Evolutionary conservation across 2,113 vertebrate genomes (phyloP).

Genomic region (Struthidea cinerea): DNA sequence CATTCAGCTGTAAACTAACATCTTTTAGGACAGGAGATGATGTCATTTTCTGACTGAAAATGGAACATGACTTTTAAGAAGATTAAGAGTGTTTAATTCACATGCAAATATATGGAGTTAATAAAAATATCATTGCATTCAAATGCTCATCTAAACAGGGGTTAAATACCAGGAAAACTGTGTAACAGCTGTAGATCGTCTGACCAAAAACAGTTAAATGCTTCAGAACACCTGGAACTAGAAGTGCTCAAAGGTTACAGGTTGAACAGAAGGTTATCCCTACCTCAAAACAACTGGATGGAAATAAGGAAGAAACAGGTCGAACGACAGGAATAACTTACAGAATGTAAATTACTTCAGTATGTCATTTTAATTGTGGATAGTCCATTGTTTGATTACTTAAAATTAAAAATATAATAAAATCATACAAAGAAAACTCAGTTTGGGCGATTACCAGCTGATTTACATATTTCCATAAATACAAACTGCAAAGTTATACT

Average conservation of each 20-base stretch:
- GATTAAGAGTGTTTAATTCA: neutral
- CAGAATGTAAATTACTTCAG: neutral
- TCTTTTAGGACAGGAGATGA: neutral
- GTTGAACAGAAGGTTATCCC: neutral
- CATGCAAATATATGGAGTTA: neutral
- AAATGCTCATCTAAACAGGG: neutral
- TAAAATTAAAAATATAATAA: neutral
- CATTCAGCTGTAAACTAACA: neutral
- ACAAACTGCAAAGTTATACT: neutral
- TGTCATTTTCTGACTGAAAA: neutral
- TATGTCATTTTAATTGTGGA: neutral
- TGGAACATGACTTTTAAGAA: neutral
- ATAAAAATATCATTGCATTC: neutral
- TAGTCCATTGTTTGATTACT: neutral
- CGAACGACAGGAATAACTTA: neutral
- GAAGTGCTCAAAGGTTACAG: neutral
- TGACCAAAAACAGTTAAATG: neutral
- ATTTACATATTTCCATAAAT: neutral
- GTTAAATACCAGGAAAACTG: neutral
- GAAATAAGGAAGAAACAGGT: neutral
- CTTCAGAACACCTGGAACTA: neutral
- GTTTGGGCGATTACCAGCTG: neutral
- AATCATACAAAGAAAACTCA: neutral
- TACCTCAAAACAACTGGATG: neutral
- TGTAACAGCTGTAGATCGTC: neutral